These are phyloP conservation scores for Macaria notata DNA, from an alignment of 2,888 invertebrate species.

Conservation along the genomic window DNA sequence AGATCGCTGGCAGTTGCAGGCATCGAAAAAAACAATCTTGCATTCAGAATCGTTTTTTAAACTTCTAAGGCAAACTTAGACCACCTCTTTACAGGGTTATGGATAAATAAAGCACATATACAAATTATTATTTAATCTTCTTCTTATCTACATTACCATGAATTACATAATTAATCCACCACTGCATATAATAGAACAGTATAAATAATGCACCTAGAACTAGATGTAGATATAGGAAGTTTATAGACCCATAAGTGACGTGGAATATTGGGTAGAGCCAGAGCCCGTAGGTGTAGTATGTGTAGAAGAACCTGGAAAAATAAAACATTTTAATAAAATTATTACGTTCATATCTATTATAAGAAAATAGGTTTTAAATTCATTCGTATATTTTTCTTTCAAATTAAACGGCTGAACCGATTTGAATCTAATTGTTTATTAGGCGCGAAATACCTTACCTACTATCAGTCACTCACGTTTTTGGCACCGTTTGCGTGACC, in stretches of 20 bases:
- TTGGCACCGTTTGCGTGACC: too few species aligned
- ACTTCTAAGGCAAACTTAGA: too few species aligned
- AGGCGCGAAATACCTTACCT: not conserved
- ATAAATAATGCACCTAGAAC: constrained; percentile 30
- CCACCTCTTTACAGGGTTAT: too few species aligned
- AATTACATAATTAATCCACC: constrained; percentile 45
- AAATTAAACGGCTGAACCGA: too few species aligned
- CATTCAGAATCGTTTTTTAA: too few species aligned
- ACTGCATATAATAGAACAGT: constrained; percentile 52
- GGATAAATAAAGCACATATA: not conserved
- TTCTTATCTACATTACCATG: constrained; percentile 33
- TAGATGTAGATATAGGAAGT: constrained; percentile 43
- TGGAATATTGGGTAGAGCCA: constrained; percentile 66
- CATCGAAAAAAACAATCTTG: too few species aligned
- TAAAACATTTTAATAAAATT: not conserved
- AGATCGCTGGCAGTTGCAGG: too few species aligned
- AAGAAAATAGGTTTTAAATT: not conserved
- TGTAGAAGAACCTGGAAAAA: constrained; percentile 63
- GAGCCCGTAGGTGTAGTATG: constrained; percentile 48
- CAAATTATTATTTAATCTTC: constrained; percentile 3
- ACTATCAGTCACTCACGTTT: not conserved
- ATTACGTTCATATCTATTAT: too few species aligned
- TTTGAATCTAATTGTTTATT: too few species aligned
- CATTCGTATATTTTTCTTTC: not conserved
- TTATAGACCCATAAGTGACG: constrained; percentile 48